A percentile compares a stretch with the other conserved stretches of the same genome.
Evolutionary conservation across 2,113 vertebrate species (phyloP).

Genomic region (Rhipidura dahli): DNA sequence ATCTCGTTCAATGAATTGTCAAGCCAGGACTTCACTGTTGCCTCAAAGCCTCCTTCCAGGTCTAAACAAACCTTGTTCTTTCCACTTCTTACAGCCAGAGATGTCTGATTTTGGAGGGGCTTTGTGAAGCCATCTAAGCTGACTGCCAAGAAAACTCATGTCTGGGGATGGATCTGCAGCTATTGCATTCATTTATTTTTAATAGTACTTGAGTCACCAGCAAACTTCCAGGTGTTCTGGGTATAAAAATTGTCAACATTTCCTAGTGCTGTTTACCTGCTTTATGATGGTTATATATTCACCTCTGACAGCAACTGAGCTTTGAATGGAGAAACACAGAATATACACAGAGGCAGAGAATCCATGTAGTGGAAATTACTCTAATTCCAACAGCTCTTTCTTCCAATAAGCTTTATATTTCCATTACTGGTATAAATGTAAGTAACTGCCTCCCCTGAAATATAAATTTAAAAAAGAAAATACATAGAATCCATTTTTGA

Average conservation of each 20-base stretch:
- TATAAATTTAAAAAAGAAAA: background rate
- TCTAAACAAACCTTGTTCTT: background rate
- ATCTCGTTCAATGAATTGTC: background rate
- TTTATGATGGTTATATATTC: conserved; percentile 34
- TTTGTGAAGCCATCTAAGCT: background rate
- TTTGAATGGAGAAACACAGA: background rate
- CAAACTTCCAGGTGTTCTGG: background rate
- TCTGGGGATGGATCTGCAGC: background rate
- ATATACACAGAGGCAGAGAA: background rate
- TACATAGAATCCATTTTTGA: background rate
- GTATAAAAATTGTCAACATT: background rate
- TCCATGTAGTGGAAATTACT: background rate
- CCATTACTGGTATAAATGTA: background rate
- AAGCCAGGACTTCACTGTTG: background rate
- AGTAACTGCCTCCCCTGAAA: background rate
- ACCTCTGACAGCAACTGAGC: background rate
- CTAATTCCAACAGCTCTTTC: background rate
- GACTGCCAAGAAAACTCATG: background rate
- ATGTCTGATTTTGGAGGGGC: background rate
- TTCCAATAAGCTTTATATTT: background rate
- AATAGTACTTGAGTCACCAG: background rate
- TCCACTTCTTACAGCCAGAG: background rate
- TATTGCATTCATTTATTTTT: conserved; percentile 55
- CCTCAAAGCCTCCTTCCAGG: background rate
- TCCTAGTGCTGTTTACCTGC: background rate